Conservation (phyloP, 2,113 vertebrate species). For the Pontoporia blainvillei region DNA sequence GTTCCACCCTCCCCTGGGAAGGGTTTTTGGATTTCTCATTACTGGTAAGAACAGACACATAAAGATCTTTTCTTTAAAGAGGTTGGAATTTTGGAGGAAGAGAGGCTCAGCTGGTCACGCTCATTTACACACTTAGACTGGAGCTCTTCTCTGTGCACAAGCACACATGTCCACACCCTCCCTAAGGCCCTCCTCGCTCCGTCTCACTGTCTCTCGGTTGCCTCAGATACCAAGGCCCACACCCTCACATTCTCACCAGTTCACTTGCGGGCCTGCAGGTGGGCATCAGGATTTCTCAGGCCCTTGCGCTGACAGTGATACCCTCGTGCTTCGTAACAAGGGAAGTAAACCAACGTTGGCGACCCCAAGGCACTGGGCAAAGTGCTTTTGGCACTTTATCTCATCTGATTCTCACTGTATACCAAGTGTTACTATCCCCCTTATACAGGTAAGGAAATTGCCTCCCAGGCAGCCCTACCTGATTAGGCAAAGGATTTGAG, state of each 20-base stretch:
- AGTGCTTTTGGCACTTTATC: background rate
- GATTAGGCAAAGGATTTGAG: background rate
- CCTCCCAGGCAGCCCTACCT: background rate
- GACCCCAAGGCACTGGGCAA: background rate
- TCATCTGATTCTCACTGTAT: background rate
- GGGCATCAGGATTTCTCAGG: background rate
- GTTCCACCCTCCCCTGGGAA: background rate
- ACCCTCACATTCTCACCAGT: background rate
- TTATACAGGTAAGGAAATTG: background rate
- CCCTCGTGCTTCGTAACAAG: background rate
- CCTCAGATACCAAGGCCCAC: background rate
- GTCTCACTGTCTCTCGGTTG: background rate
- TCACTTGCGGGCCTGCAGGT: background rate
- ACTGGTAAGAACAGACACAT: background rate
- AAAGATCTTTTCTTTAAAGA: background rate
- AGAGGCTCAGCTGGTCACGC: background rate
- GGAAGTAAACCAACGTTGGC: background rate
- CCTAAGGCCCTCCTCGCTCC: background rate
- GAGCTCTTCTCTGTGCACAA: background rate
- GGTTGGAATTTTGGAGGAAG: background rate
- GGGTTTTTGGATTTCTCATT: background rate
- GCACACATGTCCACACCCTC: background rate
- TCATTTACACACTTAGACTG: background rate
- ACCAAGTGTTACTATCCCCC: background rate
- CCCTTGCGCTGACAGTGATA: background rate